Evolutionary conservation across 2,113 vertebrate genomes (phyloP), one percentile per base, ranked within the genome.

Genomic region (Eleginops maclovinus): DNA sequence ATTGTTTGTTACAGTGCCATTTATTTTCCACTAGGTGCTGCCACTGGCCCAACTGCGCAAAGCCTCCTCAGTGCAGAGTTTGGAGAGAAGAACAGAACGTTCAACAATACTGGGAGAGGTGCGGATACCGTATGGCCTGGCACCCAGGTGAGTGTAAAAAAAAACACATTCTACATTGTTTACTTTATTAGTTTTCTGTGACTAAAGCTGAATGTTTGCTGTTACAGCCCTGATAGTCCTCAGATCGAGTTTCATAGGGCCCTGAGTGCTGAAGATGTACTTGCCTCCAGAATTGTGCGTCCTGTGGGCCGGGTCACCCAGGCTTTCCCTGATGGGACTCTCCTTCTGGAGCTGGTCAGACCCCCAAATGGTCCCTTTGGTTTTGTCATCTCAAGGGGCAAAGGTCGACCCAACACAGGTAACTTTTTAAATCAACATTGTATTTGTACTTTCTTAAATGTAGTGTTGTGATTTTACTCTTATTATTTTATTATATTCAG

Each of bases 341-440:
- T 96, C 75, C 93, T 97, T 66, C 89, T 99, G 83, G 95, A 97
- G 90, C 94, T 99, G 7, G 93, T 94, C 55, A 93, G 96, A 55
- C 93, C 95, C 0, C 94, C 94, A 0, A 91, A 95, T 0, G 95
- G 96, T 1, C 90, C 94, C 9, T 99, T 98, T 0, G 97, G 97
- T 24, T 99, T 99, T 55, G 86, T 92, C 0, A 95, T 99, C 89
- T 96, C 95, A 51, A 96, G 96, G 0, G 97, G 97, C 43, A 96
- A 96, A 2, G 97, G 97, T 67, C 95, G 96, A 61, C 94, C 96
- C 0, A 96, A 97, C 90, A 96, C 96, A 92, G 97, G 98, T 99
- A 92, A 47, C 4, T 61, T 53, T 59, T 67, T 21, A 17, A 36
- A 73, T 28, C 26, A n/a, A 26, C n/a, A 44, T 62, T 46, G 0